Conservation (phyloP, 2,888 invertebrate genomes). For the Meteorus cinctellus region DNA sequence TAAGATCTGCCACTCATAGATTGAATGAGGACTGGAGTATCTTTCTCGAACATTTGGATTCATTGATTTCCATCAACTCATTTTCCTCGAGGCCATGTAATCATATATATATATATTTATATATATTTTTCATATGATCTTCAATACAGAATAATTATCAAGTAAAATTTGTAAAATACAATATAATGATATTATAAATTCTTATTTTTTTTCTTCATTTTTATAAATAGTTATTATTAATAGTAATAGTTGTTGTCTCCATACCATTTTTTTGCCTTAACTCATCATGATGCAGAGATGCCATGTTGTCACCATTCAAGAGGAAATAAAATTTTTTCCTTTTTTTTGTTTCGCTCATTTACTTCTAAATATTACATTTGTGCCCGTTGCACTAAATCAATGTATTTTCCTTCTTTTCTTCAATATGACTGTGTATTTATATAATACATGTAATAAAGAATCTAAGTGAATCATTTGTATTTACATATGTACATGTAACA, state of each 20-base stretch:
- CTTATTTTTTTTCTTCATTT: conserved; percentile 54
- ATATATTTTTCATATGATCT: conserved; percentile 3
- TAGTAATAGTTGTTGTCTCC: conserved; percentile 73
- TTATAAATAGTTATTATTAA: conserved; percentile 63
- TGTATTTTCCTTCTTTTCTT: conserved; percentile 37
- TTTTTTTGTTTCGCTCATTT: conserved; percentile 41
- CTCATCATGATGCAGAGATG: conserved; percentile 60
- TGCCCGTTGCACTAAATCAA: conserved; percentile 70
- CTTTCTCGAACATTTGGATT: conserved; percentile 46
- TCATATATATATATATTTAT: conserved; percentile 56
- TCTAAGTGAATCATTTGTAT: conserved; percentile 70
- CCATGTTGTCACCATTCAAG: conserved; percentile 43
- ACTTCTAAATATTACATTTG: conserved; percentile 72
- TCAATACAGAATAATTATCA: conserved; percentile 62
- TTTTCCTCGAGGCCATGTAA: conserved; percentile 58
- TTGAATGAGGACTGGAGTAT: conserved; percentile 34
- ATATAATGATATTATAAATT: conserved; percentile 71
- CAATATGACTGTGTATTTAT: conserved; percentile 51
- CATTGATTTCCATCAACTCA: conserved; percentile 47
- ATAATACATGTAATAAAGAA: conserved; percentile 59
- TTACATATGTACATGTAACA: conserved; percentile 72
- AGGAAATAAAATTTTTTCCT: not conserved
- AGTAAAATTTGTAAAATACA: conserved; percentile 73
- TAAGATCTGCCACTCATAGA: conserved; percentile 37
- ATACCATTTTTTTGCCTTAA: conserved; percentile 62